A percentile compares a stretch with the other conserved stretches of the same genome.
Evolutionary conservation across 2,113 vertebrate genomes (phyloP).

Genomic region (Panthera uncia): DNA sequence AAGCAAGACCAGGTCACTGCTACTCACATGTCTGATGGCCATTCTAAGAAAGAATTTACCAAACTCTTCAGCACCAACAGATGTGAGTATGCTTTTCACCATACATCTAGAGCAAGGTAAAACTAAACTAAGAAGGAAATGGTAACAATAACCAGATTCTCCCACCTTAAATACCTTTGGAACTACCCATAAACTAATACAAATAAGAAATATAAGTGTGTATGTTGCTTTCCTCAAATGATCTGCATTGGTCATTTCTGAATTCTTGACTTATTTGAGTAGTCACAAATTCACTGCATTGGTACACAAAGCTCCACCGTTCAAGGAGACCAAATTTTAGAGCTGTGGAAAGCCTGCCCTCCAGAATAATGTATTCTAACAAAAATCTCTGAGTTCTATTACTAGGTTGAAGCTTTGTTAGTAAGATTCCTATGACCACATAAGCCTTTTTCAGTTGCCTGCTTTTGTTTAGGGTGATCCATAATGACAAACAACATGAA

Average conservation of each 20-base stretch:
- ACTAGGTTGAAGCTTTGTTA: neutral
- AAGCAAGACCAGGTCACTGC: neutral
- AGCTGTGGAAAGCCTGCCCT: neutral
- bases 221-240: neutral
- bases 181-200: neutral
- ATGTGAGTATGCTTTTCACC: neutral
- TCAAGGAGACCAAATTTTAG: neutral
- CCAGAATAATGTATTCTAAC: neutral
- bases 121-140: neutral
- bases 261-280: neutral
- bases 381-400: neutral
- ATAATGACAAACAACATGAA: neutral
- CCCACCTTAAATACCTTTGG: neutral
- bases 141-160: neutral
- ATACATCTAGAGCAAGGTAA: neutral
- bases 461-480: neutral
- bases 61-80: neutral
- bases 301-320: neutral
- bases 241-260: neutral
- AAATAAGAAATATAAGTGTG: neutral
- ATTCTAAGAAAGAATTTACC: slow-evolving; percentile 3
- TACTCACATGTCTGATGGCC: neutral
- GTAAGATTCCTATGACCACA: neutral
- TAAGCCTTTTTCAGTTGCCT: neutral
- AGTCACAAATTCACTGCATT: neutral